phyloP scores from a whole-genome alignment of 2,797 vertebrate species.

The Lophura swinhoii region DNA sequence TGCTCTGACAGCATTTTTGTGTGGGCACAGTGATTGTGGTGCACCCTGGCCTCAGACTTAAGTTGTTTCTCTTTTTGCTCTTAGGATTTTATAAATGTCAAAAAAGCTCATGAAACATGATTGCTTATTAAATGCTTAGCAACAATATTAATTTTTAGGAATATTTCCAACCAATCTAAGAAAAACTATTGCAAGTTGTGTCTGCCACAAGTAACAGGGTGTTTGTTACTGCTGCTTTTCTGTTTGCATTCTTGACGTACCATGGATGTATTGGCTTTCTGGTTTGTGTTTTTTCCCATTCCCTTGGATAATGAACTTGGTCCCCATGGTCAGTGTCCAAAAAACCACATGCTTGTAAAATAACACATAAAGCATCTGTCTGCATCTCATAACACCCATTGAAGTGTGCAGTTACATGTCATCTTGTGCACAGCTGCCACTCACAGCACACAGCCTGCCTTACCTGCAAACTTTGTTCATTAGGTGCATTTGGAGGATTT shows the following conservation, averaged over 20 bases:
- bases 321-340: neutral
- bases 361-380: slow-evolving; percentile 17
- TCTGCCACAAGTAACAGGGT: neutral
- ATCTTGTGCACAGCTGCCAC: fast-evolving
- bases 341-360: neutral
- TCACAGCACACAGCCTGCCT: neutral
- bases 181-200: neutral
- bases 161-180: neutral
- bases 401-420: neutral
- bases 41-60: neutral
- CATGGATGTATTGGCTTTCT: neutral
- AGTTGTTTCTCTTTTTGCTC: neutral
- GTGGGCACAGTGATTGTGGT: fast-evolving
- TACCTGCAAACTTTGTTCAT: slow-evolving; percentile 20
- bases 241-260: neutral
- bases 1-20: neutral
- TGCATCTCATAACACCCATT: neutral
- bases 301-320: fast-evolving
- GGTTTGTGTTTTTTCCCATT: neutral
- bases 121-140: neutral
- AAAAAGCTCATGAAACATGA: neutral
- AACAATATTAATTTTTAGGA: neutral
- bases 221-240: neutral
- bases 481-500: slow-evolving; percentile 93
- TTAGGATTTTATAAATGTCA: neutral